Evolutionary conservation across 1,140 invertebrate genomes (phyloP), one percentile per base, ranked within the genome.

Genomic region (Copidosoma floridanum): DNA sequence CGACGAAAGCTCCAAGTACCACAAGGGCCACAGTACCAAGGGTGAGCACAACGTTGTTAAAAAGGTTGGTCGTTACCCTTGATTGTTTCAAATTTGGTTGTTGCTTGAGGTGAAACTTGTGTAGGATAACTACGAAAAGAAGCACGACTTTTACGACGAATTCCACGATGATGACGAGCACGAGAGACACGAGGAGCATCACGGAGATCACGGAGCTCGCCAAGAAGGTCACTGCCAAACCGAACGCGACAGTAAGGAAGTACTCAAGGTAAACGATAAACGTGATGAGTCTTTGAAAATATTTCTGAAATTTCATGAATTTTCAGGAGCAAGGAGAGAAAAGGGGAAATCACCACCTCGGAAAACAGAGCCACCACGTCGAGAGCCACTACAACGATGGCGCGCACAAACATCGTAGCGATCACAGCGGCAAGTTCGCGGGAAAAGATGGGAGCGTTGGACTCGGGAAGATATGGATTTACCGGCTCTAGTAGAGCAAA

Each of bases 61-160:
- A 68, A 88, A 88, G 70, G 75, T 69, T 27, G 14, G 16, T 29
- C n/a, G 35, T 35, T 16, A n/a, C 8, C n/a, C n/a, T n/a, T 47
- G n/a, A 47, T 24, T 8, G 10, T 24, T 23, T 47, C 11, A 1
- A 21, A 1, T 11, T 18, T 50, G 23, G 40, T 50, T 20, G 23
- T 50, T 50, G 48, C 37, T 52, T 12, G 27, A 10, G 24, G 8
- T 8, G 43, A 46, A 23, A 10, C 10, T 14, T 56, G 52, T 52
- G 26, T 20, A 76, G 71, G 86, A 89, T 59, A 87, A 89, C 65
- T 89, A 88, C 66, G 85, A 88, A 63, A 89, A 88, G 71, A 87
- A 86, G 60, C 83, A 87, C 11, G 85, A 88, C 66, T 89, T 89
- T 79, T 88, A 86, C 62, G 87, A 89, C 63, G 87, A 89, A 68